phyloP scores from a whole-genome alignment of 53 echinoderm and acorn worm genomes.

The Arbacia lixula region DNA sequence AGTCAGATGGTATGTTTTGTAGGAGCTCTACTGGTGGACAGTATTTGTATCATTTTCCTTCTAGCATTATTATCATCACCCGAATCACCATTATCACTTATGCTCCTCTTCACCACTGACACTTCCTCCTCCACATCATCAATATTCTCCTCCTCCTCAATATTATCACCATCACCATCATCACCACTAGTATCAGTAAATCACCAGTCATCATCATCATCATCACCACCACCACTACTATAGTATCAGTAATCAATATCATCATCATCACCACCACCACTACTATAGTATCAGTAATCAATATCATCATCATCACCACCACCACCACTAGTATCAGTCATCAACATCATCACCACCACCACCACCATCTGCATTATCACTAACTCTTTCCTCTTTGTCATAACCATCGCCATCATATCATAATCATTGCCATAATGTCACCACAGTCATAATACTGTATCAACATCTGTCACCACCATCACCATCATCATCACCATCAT shows the following conservation, averaged over 20 bases:
- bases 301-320: conserved; percentile 10
- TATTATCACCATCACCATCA: not conserved
- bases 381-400: not conserved
- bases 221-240: not conserved
- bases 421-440: not conserved
- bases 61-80: too few relatives aligned
- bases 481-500: not conserved
- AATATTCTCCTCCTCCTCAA: too few relatives aligned
- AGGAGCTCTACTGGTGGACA: too few relatives aligned
- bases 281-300: not conserved
- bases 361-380: not conserved
- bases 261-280: conserved; percentile 1
- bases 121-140: too few relatives aligned
- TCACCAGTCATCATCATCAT: not conserved
- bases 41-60: too few relatives aligned
- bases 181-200: not conserved
- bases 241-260: not conserved
- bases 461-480: not conserved
- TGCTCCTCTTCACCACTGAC: too few relatives aligned
- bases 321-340: not conserved
- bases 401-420: not conserved
- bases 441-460: not conserved
- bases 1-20: too few relatives aligned
- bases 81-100: too few relatives aligned
- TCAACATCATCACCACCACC: not conserved